Evolutionary conservation across 2,113 vertebrate species (phyloP).

Genomic region (Rafetus swinhoei): DNA sequence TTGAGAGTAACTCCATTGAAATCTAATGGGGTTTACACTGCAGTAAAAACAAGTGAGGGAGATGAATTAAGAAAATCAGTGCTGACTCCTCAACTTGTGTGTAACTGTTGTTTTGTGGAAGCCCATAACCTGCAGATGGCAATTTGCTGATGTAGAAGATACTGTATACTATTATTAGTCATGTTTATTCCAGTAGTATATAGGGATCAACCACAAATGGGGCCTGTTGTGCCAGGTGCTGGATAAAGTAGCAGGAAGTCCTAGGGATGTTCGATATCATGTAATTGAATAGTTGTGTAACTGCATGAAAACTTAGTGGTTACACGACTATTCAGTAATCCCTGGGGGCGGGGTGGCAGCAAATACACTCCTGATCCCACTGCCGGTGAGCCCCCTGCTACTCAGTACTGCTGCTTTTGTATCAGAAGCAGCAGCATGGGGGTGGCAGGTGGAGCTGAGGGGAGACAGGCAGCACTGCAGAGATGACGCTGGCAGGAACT

Average conservation of each 20-base stretch:
- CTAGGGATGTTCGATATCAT: no score
- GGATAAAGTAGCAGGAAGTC: background rate
- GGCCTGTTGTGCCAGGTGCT: background rate
- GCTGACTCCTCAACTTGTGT: slow-evolving; percentile 66
- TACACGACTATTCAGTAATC: no score
- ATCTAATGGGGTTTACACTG: slow-evolving; percentile 56
- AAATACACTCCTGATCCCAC: no score
- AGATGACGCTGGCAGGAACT: no score
- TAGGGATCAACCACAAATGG: slow-evolving; percentile 41
- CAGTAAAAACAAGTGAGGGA: slow-evolving; percentile 69
- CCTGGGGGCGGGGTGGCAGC: no score
- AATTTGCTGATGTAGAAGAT: slow-evolving; percentile 71
- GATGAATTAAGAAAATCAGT: slow-evolving; percentile 64
- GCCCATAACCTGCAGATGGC: slow-evolving; percentile 57
- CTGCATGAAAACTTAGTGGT: no score
- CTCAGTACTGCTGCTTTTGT: no score
- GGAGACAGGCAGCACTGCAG: no score
- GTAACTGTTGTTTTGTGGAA: slow-evolving; percentile 54
- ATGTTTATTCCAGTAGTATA: slow-evolving; percentile 56
- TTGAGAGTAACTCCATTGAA: slow-evolving; percentile 62
- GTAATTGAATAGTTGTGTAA: no score
- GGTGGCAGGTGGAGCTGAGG: no score
- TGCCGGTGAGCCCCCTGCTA: no score
- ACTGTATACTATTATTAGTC: slow-evolving; percentile 46
- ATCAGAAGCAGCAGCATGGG: no score